Base-by-base conservation (phyloP, 2,113 vertebrate genomes). In the Origma solitaria region DNA sequence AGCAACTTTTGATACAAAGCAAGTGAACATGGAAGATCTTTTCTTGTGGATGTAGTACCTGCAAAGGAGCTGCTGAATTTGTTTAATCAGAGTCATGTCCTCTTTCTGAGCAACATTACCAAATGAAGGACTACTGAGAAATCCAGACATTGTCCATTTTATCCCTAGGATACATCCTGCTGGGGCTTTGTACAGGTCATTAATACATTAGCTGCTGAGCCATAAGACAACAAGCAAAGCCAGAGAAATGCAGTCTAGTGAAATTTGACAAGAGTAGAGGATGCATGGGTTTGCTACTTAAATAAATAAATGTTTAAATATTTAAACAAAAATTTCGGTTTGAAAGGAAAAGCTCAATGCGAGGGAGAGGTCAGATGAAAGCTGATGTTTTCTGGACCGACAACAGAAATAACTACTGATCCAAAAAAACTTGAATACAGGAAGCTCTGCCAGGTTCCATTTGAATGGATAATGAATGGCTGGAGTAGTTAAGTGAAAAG, bases 401-500 rank as follows among this genome's bases (percentile, higher is more conserved):
- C 78, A 89, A 80, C 62, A 94, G 62, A 90, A 72, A 50, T 5
- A 75, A 92, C 49, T 75, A 58, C 28, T 38, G 58, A 96, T 85
- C 51, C 42, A 86, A 96, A 95, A 93, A 62, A 14, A 14, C 57
- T 17, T 50, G 58, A 65, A 86, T 31, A 37, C 11, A 37, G 86
- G 51, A 93, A 94, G 61, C 5, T 3, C 50, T 87, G 90, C 77
- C 93, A 96, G 90, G 44, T 92, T 89, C 84, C 69, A 23, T 94
- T 93, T 94, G 73, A 45, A 60, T 40, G 35, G 91, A 90, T 73
- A 86, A 95, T n/a, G 45, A 93, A 81, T 68, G 77, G 37, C 49
- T 64, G 35, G 42, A 92, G 71, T 25, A 94, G 88, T 80, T 94
- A 95, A 95, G 76, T 80, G 66, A 91, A 96, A 97, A 82, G 80